Evolutionary conservation across 2,113 vertebrate genomes (phyloP).

Genomic region (Barnardius zonarius): DNA sequence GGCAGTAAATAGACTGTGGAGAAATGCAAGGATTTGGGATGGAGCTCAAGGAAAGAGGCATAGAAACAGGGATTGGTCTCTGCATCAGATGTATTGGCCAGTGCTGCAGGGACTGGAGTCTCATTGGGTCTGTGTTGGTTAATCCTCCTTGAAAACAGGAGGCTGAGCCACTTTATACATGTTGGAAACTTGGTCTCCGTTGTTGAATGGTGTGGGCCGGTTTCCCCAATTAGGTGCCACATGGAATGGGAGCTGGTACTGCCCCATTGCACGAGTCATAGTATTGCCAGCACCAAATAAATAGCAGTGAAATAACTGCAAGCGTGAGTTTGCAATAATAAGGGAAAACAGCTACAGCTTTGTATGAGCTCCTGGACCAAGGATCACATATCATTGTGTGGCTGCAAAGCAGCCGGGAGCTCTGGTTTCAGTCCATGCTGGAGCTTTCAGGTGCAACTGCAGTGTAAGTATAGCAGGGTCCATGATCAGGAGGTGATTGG

Average conservation of each 20-base stretch:
- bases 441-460: not conserved
- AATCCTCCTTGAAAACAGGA: not conserved
- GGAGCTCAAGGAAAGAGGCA: not conserved
- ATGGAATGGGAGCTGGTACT: not conserved
- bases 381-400: not conserved
- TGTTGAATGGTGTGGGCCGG: not conserved
- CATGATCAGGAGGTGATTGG: accelerated
- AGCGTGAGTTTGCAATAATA: not conserved
- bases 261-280: accelerated
- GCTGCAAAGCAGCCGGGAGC: not conserved
- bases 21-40: not conserved
- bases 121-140: not conserved
- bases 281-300: not conserved
- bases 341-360: not conserved
- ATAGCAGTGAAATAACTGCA: not conserved
- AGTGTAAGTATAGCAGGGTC: not conserved
- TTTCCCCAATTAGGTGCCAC: not conserved
- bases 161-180: not conserved
- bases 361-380: not conserved
- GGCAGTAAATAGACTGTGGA: not conserved
- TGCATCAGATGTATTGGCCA: accelerated
- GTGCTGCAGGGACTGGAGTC: not conserved
- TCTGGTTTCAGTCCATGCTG: accelerated
- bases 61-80: not conserved
- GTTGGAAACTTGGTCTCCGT: not conserved